Evolutionary conservation across 2,113 vertebrate species (phyloP).

Genomic region (Cyanistes caeruleus): DNA sequence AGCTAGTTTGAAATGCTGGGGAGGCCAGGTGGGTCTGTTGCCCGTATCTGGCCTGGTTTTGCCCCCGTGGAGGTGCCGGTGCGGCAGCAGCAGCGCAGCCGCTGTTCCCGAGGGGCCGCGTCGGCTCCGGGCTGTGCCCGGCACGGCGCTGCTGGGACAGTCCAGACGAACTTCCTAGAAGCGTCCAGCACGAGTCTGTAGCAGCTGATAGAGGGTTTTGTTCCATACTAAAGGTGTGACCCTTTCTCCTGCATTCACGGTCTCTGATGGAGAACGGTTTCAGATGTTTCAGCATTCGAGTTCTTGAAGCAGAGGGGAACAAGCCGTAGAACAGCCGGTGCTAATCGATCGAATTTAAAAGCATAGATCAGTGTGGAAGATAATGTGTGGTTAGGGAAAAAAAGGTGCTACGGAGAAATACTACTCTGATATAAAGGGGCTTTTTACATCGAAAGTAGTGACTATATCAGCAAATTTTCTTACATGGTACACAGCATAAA

Average conservation of each 20-base stretch:
- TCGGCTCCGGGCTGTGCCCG: background rate
- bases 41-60: rapidly evolving
- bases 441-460: background rate
- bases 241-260: rapidly evolving
- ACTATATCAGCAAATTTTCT: background rate
- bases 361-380: background rate
- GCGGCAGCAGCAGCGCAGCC: background rate
- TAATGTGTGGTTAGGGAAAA: background rate
- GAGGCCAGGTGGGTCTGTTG: no score
- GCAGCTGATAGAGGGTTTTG: background rate
- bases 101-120: background rate
- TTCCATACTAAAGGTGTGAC: background rate
- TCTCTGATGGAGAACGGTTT: background rate
- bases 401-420: background rate
- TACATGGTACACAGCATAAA: background rate
- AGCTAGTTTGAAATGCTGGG: rapidly evolving
- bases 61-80: rapidly evolving
- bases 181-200: background rate
- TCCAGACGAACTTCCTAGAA: background rate
- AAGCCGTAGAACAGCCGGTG: background rate
- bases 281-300: background rate
- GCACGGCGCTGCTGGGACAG: background rate
- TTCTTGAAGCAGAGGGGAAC: background rate
- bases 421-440: background rate
- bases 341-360: background rate